phyloP scores from a whole-genome alignment of 2,888 invertebrate genomes.

The Erpobdella octoculata region DNA sequence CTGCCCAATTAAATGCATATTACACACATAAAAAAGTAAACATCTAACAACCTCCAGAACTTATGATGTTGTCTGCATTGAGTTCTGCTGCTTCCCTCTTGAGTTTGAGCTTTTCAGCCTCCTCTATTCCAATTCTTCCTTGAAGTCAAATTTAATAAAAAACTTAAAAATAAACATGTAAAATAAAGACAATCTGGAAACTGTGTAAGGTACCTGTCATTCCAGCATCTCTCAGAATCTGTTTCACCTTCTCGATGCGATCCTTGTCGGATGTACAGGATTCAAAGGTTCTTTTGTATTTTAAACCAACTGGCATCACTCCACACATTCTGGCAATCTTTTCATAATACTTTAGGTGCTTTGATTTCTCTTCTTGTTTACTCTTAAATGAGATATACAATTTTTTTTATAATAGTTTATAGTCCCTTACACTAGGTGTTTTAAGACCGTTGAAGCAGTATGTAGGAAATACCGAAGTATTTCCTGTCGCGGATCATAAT shows the following conservation, averaged over 20 bases:
- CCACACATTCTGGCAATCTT: constrained; percentile 31
- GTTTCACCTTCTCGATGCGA: constrained; percentile 24
- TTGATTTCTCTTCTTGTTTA: constrained; percentile 17
- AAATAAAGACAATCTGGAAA: background rate
- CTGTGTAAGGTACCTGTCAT: constrained; percentile 28
- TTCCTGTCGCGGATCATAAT: no score
- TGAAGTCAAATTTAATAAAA: background rate
- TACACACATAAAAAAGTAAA: background rate
- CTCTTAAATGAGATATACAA: background rate
- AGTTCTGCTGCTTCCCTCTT: constrained; percentile 41
- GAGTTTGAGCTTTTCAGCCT: constrained; percentile 39
- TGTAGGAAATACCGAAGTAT: no score
- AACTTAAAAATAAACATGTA: background rate
- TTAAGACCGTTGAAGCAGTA: no score
- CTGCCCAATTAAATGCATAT: no score
- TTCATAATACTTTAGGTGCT: constrained; percentile 28
- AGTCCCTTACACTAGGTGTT: no score
- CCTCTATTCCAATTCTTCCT: constrained; percentile 40
- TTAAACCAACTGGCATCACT: constrained; percentile 25
- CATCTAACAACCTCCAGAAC: background rate
- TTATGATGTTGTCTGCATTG: constrained; percentile 21
- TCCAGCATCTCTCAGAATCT: constrained; percentile 32
- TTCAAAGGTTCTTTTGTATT: constrained; percentile 25
- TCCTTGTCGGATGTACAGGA: constrained; percentile 26
- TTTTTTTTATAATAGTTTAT: background rate